phyloP scores from a whole-genome alignment of 1,140 invertebrate genomes.

The Temnothorax nylanderi region DNA sequence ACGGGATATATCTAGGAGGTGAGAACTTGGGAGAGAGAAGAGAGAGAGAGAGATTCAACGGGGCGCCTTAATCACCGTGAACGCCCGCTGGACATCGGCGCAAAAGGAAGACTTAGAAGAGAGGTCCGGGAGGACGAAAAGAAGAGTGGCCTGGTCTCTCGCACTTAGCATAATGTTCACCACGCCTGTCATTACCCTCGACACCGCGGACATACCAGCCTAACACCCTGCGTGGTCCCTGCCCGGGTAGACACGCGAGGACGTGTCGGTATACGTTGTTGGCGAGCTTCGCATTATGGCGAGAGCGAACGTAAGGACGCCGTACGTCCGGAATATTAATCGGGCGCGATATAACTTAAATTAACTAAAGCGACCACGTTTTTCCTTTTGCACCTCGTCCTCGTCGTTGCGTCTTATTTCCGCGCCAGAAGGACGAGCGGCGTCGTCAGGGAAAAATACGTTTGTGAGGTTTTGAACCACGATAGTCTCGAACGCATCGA shows the following conservation, averaged over 20 bases:
- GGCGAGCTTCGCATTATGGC: slow-evolving; percentile 31
- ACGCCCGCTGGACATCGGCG: slow-evolving; percentile 11
- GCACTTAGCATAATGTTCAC: slow-evolving; percentile 79
- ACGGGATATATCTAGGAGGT: background rate
- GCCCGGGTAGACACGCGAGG: slow-evolving; percentile 68
- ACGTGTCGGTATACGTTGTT: slow-evolving; percentile 58
- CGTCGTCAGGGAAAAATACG: slow-evolving; percentile 22
- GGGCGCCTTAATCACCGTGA: slow-evolving; percentile 60
- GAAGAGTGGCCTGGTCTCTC: slow-evolving; percentile 47
- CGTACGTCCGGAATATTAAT: slow-evolving; percentile 65
- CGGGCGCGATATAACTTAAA: slow-evolving; percentile 61
- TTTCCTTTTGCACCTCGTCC: slow-evolving; percentile 12
- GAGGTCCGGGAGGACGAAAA: slow-evolving; percentile 47
- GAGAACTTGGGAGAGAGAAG: background rate
- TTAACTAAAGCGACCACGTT: slow-evolving; percentile 54
- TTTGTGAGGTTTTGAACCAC: background rate
- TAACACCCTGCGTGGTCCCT: slow-evolving; percentile 61
- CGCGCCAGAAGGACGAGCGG: slow-evolving; percentile 14
- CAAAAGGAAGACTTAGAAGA: slow-evolving; percentile 18
- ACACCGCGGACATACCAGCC: slow-evolving; percentile 75
- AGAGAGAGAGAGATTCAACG: background rate
- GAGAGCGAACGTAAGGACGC: slow-evolving; percentile 33
- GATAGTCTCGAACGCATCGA: background rate
- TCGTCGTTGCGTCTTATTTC: slow-evolving; percentile 48
- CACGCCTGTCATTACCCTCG: slow-evolving; percentile 76